These are phyloP conservation scores for Darevskia mixta DNA, from an alignment of 2,797 vertebrate genomes.

Conservation along the genomic window DNA sequence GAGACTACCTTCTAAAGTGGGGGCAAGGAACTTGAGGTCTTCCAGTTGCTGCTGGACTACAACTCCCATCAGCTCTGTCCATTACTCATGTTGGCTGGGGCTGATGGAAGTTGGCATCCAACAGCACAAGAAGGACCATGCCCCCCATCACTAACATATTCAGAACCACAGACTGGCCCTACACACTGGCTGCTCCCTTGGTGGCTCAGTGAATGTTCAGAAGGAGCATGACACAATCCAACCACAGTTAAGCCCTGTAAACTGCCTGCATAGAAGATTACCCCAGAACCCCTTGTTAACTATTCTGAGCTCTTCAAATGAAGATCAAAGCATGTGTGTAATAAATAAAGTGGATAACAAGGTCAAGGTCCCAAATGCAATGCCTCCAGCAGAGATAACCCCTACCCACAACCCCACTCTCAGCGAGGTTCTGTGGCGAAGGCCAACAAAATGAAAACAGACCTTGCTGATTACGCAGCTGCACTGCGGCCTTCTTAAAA, in stretches of 20 bases:
- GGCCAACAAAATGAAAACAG: constrained; percentile 9
- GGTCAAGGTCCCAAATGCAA: not conserved
- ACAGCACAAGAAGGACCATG: too few species aligned
- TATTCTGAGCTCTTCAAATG: not conserved
- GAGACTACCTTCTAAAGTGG: too few species aligned
- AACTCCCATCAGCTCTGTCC: too few species aligned
- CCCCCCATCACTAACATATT: not conserved
- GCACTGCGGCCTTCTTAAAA: not conserved
- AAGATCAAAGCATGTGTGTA: not conserved
- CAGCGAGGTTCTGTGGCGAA: not conserved
- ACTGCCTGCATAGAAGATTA: not conserved
- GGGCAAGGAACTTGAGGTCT: too few species aligned
- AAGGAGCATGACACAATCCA: not conserved
- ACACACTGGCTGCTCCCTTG: not conserved
- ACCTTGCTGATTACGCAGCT: not conserved
- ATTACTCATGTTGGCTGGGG: too few species aligned
- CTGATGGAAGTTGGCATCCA: too few species aligned
- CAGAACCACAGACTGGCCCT: not conserved
- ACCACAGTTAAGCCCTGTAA: not conserved
- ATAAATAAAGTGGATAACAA: not conserved
- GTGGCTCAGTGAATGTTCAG: not conserved
- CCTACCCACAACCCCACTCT: not conserved
- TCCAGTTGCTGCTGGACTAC: too few species aligned
- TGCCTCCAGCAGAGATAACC: not conserved
- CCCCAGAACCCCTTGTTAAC: not conserved